phyloP scores from a whole-genome alignment of 2,888 invertebrate species.

The Apamea crenata region DNA sequence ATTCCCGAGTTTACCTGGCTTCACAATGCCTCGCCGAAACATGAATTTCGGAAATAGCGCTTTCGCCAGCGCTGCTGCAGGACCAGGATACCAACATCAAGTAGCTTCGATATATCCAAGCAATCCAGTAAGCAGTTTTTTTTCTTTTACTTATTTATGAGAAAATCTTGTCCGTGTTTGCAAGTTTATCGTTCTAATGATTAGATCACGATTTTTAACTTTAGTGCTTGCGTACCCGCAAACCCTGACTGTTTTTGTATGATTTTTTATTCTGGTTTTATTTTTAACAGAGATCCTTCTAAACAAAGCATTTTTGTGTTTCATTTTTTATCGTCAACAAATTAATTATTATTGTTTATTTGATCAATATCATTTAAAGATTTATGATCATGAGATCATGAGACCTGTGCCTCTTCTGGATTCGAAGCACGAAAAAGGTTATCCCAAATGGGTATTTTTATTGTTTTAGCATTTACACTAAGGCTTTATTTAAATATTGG shows the following conservation, averaged over 20 bases:
- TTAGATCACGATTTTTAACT: slow-evolving; percentile 55
- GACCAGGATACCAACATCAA: slow-evolving; percentile 90
- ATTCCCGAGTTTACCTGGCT: slow-evolving; percentile 56
- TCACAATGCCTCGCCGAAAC: slow-evolving; percentile 59
- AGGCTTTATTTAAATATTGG: slow-evolving; percentile 21
- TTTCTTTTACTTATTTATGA: slow-evolving; percentile 31
- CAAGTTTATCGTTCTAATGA: slow-evolving; percentile 46
- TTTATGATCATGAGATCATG: not conserved
- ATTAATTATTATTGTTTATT: slow-evolving; percentile 11
- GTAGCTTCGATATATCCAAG: slow-evolving; percentile 90
- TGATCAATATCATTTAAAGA: slow-evolving; percentile 8
- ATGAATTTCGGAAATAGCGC: slow-evolving; percentile 80
- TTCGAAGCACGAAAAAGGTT: slow-evolving; percentile 16
- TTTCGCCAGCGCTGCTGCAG: slow-evolving; percentile 88
- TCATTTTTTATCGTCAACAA: slow-evolving; percentile 3
- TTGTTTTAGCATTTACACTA: slow-evolving; percentile 39
- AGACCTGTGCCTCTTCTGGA: not conserved
- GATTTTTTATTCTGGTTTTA: not conserved
- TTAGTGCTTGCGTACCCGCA: slow-evolving; percentile 11
- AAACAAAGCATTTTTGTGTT: too few species aligned
- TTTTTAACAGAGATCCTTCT: not conserved
- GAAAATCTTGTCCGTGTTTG: slow-evolving; percentile 30
- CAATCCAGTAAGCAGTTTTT: slow-evolving; percentile 89
- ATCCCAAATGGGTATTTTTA: slow-evolving; percentile 11
- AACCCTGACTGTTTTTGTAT: slow-evolving; percentile 39